A percentile compares a stretch with the other conserved stretches of the same genome.
Conservation (phyloP, 1,140 invertebrate species). For the Danaus plexippus region DNA sequence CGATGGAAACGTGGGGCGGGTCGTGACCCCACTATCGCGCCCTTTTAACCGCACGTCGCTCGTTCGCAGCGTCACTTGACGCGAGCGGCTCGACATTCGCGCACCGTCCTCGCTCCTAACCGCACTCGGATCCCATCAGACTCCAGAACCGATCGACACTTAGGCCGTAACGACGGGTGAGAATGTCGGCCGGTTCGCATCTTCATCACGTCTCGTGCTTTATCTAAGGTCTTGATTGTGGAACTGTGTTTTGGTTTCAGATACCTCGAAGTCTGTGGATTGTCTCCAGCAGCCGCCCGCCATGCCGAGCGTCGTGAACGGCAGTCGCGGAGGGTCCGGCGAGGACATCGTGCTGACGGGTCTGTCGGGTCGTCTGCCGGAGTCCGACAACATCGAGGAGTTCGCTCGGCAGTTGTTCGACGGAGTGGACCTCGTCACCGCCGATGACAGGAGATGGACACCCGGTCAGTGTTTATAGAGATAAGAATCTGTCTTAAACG, state of each 20-base stretch:
- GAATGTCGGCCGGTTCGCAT: constrained; percentile 2
- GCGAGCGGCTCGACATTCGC: constrained; percentile 23
- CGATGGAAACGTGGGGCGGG: constrained; percentile 40
- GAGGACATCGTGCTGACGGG: constrained; percentile 92
- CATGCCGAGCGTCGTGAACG: constrained; percentile 54
- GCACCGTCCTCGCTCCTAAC: constrained; percentile 2
- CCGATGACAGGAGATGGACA: constrained; percentile 82
- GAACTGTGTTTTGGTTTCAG: constrained; percentile 25
- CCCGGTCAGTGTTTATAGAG: constrained; percentile 29
- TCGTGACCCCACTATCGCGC: constrained; percentile 59
- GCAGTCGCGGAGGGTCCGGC: constrained; percentile 19
- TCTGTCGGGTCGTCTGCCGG: constrained; percentile 91
- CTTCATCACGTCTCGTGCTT: neutral
- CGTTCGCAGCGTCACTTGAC: constrained; percentile 37
- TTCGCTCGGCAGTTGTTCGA: constrained; percentile 84
- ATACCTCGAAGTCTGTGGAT: constrained; percentile 10
- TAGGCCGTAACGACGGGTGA: constrained; percentile 7
- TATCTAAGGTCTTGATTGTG: neutral
- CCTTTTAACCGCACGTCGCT: constrained; percentile 42
- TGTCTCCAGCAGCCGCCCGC: constrained; percentile 4
- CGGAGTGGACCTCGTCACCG: constrained; percentile 90
- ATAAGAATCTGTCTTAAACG: too few relatives aligned
- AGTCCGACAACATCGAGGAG: constrained; percentile 89
- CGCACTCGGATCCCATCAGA: neutral
- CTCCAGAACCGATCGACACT: neutral